These are phyloP conservation scores for Phymastichus coffea DNA, from an alignment of 1,140 invertebrate genomes.

Conservation along the genomic window DNA sequence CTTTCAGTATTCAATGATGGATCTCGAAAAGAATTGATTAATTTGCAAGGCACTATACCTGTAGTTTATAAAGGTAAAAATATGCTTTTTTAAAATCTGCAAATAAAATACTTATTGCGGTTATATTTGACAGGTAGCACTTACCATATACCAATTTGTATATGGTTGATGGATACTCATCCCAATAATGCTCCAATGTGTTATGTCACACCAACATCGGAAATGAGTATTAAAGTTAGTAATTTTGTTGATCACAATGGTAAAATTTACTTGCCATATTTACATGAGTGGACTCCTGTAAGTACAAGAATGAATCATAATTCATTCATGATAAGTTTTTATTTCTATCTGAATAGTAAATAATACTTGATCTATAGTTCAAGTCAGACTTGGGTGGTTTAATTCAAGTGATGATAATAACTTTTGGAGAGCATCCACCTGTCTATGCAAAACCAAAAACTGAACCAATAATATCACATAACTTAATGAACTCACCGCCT, in stretches of 20 bases:
- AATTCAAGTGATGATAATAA: constrained; percentile 88
- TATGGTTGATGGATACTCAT: constrained; percentile 97
- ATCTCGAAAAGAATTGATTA: constrained; percentile 75
- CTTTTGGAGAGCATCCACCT: constrained; percentile 94
- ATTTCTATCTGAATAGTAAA: neutral
- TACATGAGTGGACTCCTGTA: constrained; percentile 92
- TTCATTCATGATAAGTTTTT: constrained; percentile 1
- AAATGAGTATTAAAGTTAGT: constrained; percentile 95
- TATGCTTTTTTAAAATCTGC: neutral
- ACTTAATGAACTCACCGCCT: constrained; percentile 51
- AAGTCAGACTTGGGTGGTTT: constrained; percentile 81
- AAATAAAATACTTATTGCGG: constrained; percentile 11
- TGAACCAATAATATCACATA: constrained; percentile 35
- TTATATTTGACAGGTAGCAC: constrained; percentile 60
- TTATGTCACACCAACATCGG: constrained; percentile 92
- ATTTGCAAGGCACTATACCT: constrained; percentile 89
- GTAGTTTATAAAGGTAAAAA: constrained; percentile 80
- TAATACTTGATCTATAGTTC: constrained; percentile 56
- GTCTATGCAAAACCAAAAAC: constrained; percentile 78
- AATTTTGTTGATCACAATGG: constrained; percentile 94
- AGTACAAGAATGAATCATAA: constrained; percentile 43
- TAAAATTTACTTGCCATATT: constrained; percentile 94
- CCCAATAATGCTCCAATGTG: constrained; percentile 97
- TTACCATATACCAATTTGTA: constrained; percentile 96
- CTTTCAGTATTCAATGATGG: constrained; percentile 89